Percentiles rank a stretch among this genome's conserved stretches.
Evolutionary conservation across 2,888 invertebrate species (phyloP).

Genomic region (Uloborus plumipes): DNA sequence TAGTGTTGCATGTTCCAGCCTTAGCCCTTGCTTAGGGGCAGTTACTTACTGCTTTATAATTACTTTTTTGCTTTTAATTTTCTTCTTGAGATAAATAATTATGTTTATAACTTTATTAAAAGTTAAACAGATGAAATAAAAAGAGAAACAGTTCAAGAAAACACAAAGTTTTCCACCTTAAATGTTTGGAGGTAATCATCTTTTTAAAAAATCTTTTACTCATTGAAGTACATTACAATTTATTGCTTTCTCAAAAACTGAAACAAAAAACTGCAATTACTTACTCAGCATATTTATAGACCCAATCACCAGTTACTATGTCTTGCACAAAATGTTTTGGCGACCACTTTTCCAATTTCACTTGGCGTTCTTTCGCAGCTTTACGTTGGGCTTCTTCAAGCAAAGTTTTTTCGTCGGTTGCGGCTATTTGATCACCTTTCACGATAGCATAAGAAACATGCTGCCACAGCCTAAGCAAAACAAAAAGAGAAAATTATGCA

Average conservation of each 20-base stretch:
- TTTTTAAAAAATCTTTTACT: too few species aligned
- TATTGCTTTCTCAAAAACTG: not conserved
- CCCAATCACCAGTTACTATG: slow-evolving; percentile 77
- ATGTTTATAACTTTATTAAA: too few species aligned
- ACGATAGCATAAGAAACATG: slow-evolving; percentile 88
- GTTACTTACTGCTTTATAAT: too few species aligned
- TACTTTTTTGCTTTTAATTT: too few species aligned
- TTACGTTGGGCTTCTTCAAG: slow-evolving; percentile 89
- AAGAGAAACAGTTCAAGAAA: too few species aligned
- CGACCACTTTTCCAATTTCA: slow-evolving; percentile 79
- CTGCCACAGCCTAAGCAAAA: slow-evolving; percentile 79
- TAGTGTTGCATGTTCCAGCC: too few species aligned
- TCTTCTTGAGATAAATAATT: too few species aligned
- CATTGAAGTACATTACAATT: not conserved
- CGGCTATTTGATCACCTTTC: slow-evolving; percentile 86
- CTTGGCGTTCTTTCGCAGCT: slow-evolving; percentile 80
- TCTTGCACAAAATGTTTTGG: slow-evolving; percentile 82
- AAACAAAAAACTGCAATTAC: slow-evolving; percentile 61
- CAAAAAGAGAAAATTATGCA: not conserved
- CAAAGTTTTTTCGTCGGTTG: slow-evolving; percentile 91
- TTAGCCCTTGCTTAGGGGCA: too few species aligned
- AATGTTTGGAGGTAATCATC: too few species aligned
- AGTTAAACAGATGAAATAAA: too few species aligned
- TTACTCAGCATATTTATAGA: slow-evolving; percentile 82
- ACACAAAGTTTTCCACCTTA: too few species aligned